Base-by-base conservation (phyloP, 2,797 vertebrate species). In the Paedocypris micromegethes region DNA sequence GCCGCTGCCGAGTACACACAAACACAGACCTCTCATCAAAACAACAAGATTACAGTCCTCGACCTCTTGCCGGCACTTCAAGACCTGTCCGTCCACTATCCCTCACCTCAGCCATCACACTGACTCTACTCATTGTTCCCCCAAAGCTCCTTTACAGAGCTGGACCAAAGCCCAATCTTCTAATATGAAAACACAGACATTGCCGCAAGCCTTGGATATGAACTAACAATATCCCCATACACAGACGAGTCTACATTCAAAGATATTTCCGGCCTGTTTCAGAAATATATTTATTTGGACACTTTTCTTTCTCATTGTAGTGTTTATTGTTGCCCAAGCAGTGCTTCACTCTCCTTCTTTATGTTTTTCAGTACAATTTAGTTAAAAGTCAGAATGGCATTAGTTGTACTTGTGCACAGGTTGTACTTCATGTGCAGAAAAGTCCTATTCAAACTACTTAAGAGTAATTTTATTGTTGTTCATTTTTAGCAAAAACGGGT, bases 21-120 rank as follows among this genome's bases (percentile, higher is more conserved):
- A 91, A 91, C 86, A 92, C 57, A 84, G 88, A 80, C 85, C 84
- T 86, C 83, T 83, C 87, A 88, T 86, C 88, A 93, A 92, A 93
- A 90, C 86, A 91, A 85, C 81, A 75, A 88, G 84, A 88, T 87
- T 86, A 87, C 78, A 86, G 82, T 83, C 83, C 84, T 83, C 82
- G 80, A 81, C 79, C 72, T 79, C 75, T 75, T 72, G 82, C 82
- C 61, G 71, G 60, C 62, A 70, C 64, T 76, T 59, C 74, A 42
- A 52, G 51, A 73, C 65, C 75, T 49, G 23, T 63, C 58, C 65
- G 9, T 54, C 64, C 46, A 55, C 72, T 43, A 61, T 57, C 58
- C 61, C 59, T 50, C 58, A 38, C n/a, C 73, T 2, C 61, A 43
- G 77, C 39, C 58, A 73, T 65, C 51, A 71, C 75, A 62, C 60